These are phyloP conservation scores for Artibeus lituratus DNA, from an alignment of 2,797 vertebrate species.

Conservation along the genomic window DNA sequence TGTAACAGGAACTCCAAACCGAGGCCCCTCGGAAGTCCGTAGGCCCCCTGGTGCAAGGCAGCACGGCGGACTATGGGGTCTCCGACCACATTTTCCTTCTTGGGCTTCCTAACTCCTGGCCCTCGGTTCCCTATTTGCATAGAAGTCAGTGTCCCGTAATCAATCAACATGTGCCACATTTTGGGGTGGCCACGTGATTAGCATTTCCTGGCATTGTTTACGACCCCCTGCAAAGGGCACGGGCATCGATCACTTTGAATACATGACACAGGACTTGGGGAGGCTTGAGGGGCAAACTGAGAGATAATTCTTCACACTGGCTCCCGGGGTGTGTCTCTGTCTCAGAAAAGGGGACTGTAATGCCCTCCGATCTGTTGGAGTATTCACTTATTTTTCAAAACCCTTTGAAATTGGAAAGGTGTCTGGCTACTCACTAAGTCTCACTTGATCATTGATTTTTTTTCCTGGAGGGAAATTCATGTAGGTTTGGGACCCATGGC, in stretches of 20 bases:
- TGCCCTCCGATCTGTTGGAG: background rate
- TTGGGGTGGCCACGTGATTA: constrained; percentile 28
- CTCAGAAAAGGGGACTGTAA: background rate
- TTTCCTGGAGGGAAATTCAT: background rate
- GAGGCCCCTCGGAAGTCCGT: background rate
- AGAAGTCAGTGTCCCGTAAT: background rate
- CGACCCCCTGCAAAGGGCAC: background rate
- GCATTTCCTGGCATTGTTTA: background rate
- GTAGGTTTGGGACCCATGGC: background rate
- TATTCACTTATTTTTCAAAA: background rate
- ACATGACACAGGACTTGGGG: background rate
- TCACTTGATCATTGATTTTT: background rate
- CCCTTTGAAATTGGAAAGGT: constrained; percentile 16
- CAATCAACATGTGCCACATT: background rate
- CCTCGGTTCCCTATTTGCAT: background rate
- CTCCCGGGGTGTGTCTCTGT: background rate
- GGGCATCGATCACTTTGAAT: background rate
- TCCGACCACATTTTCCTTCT: background rate
- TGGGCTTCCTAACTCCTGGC: background rate
- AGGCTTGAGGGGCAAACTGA: background rate
- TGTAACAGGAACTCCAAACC: background rate
- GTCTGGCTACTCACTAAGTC: background rate
- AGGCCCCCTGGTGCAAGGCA: background rate
- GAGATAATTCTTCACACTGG: background rate
- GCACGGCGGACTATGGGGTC: too few species aligned